These are phyloP conservation scores for Dioctria linearis DNA, from an alignment of 2,888 invertebrate species.

Conservation along the genomic window DNA sequence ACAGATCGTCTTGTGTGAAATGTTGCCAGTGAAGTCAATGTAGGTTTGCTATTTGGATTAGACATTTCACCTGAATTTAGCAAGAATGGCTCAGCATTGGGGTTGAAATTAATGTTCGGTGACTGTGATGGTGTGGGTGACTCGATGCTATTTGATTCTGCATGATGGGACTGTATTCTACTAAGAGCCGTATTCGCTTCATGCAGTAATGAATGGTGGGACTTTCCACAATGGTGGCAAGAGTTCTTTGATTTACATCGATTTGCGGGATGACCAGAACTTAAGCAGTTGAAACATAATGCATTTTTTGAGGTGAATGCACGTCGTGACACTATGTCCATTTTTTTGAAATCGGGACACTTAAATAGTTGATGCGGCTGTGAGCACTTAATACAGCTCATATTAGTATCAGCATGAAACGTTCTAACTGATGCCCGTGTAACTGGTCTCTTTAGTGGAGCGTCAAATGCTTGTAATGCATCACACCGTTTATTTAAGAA, in stretches of 20 bases:
- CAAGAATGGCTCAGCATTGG: too few species aligned
- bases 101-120: too few species aligned
- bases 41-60: too few species aligned
- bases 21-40: too few species aligned
- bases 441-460: neutral
- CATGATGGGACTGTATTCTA: too few species aligned
- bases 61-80: too few species aligned
- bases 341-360: neutral
- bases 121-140: too few species aligned
- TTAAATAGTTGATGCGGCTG: neutral
- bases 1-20: too few species aligned
- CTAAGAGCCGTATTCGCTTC: too few species aligned
- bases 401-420: neutral
- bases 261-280: neutral
- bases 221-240: neutral
- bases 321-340: neutral
- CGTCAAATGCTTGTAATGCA: neutral
- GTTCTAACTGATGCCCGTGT: neutral
- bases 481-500: conserved; percentile 18
- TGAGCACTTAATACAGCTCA: neutral
- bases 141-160: too few species aligned
- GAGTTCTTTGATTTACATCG: neutral
- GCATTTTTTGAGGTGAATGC: neutral
- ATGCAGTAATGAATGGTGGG: neutral
- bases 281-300: neutral